Conservation (phyloP, 2,797 vertebrate genomes). For the Rostrhamus sociabilis region DNA sequence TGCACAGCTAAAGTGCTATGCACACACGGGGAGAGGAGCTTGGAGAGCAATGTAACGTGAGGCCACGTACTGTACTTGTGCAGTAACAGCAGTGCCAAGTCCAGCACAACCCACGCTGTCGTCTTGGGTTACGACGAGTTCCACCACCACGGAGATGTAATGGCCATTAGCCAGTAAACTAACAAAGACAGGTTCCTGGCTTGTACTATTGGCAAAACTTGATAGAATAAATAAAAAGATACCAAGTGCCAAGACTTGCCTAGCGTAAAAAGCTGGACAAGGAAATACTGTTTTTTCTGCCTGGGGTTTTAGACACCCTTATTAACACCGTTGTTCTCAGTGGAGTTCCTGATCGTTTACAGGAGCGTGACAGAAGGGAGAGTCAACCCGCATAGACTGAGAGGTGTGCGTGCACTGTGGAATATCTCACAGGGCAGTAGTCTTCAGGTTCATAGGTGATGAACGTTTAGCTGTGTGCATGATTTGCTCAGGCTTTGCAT, state of each 20-base stretch:
- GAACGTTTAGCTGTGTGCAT: fast-evolving
- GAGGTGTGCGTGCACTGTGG: neutral
- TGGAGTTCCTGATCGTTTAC: neutral
- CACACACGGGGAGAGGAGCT: neutral
- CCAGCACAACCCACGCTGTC: neutral
- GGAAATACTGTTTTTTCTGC: neutral
- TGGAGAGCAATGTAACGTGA: neutral
- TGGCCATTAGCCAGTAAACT: neutral
- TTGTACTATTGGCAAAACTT: slow-evolving; percentile 17
- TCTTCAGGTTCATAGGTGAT: neutral
- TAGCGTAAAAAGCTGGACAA: neutral
- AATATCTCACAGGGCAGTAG: neutral
- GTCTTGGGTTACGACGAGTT: neutral
- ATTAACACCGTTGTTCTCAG: neutral
- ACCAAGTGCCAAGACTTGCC: neutral
- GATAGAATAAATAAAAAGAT: slow-evolving; percentile 20
- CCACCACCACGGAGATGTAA: neutral
- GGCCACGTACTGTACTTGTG: neutral
- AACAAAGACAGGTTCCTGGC: slow-evolving; percentile 50
- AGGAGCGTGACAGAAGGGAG: neutral
- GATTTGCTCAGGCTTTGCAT: neutral
- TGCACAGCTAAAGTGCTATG: neutral
- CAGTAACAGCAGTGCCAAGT: neutral
- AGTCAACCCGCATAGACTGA: neutral
- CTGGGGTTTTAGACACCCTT: neutral